Evolutionary conservation across 2,888 invertebrate species (phyloP).

Genomic region (Polylopha cassiicola): DNA sequence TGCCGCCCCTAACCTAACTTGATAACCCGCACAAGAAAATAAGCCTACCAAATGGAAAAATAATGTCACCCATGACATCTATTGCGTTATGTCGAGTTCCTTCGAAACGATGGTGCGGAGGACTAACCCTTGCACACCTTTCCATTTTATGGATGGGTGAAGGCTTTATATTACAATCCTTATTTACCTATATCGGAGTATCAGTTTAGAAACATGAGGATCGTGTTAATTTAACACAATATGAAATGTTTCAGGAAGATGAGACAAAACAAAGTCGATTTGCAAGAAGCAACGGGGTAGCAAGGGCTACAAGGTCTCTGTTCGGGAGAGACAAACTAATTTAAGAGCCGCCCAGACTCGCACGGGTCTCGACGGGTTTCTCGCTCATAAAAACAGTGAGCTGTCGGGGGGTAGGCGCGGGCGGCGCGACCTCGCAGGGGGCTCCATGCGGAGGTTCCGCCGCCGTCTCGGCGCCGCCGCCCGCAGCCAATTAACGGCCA

Average conservation of each 20-base stretch:
- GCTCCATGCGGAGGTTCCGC: conserved; percentile 74
- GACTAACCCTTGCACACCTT: conserved; percentile 22
- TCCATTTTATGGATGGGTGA: conserved; percentile 23
- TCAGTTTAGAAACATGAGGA: too few species aligned
- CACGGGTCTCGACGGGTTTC: conserved; percentile 60
- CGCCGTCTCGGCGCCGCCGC: conserved; percentile 77
- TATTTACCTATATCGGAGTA: conserved; percentile 16
- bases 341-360: conserved; percentile 62
- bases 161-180: too few species aligned
- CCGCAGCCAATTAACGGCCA: conserved; percentile 76
- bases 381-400: conserved; percentile 68
- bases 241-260: conserved; percentile 9
- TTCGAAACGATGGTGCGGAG: conserved; percentile 29
- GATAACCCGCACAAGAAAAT: conserved; percentile 74
- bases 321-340: conserved; percentile 57
- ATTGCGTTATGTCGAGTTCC: conserved; percentile 43
- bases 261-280: conserved; percentile 20
- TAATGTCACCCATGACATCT: conserved; percentile 63
- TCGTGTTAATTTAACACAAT: too few species aligned
- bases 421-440: conserved; percentile 54
- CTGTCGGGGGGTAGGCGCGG: conserved; percentile 55
- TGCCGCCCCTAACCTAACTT: conserved; percentile 72
- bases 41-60: conserved; percentile 74
- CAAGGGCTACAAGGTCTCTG: conserved; percentile 33
- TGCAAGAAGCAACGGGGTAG: conserved; percentile 54